Percentiles rank a stretch among this genome's conserved stretches.
Conservation (phyloP, 2,888 invertebrate genomes). For the Meghimatium bilineatum region DNA sequence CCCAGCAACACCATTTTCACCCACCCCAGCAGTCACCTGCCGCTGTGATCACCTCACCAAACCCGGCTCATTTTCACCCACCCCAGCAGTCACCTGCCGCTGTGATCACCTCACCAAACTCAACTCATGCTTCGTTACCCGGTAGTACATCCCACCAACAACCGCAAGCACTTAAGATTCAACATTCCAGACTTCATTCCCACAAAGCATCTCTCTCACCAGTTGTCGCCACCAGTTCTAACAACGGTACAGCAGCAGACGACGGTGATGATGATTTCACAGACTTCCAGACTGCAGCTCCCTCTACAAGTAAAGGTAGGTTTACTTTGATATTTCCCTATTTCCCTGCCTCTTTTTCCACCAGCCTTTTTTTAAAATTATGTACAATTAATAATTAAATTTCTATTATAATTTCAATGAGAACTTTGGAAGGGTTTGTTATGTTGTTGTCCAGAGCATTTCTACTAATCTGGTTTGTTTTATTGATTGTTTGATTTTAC, state of each 20-base stretch:
- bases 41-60: slow-evolving; percentile 45
- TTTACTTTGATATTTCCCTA: too few relatives aligned
- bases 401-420: too few relatives aligned
- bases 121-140: slow-evolving; percentile 15
- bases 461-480: too few relatives aligned
- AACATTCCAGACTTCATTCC: slow-evolving; percentile 11
- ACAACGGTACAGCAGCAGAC: neutral
- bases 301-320: slow-evolving; percentile 6
- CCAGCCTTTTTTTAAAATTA: too few relatives aligned
- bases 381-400: too few relatives aligned
- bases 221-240: slow-evolving; percentile 31
- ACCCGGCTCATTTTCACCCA: slow-evolving; percentile 26
- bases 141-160: slow-evolving; percentile 16
- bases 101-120: slow-evolving; percentile 36
- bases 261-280: slow-evolving; percentile 72
- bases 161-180: slow-evolving; percentile 19
- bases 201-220: slow-evolving; percentile 47
- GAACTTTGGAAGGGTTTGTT: too few relatives aligned
- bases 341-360: too few relatives aligned
- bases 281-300: slow-evolving; percentile 71
- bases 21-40: slow-evolving; percentile 37
- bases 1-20: slow-evolving; percentile 23
- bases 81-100: slow-evolving; percentile 42
- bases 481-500: too few relatives aligned
- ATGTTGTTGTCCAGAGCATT: too few relatives aligned